Evolutionary conservation across 2,113 vertebrate species (phyloP).

Genomic region (Sylvia atricapilla): DNA sequence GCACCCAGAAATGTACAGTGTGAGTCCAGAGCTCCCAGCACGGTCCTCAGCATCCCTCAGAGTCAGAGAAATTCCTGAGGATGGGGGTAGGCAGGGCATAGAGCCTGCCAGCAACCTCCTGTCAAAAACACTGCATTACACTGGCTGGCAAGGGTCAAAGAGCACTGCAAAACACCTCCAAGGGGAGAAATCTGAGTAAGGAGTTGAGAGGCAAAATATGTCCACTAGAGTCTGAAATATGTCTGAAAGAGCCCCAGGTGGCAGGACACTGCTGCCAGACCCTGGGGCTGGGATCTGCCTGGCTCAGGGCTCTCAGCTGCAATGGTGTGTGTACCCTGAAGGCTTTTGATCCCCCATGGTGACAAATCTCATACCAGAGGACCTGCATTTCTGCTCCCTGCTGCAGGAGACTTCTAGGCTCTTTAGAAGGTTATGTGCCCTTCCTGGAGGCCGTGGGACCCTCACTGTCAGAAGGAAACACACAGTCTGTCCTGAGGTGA

Average conservation of each 20-base stretch:
- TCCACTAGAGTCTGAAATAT: accelerated
- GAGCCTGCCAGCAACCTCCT: background rate
- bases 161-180: background rate
- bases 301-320: too few species aligned
- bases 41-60: accelerated
- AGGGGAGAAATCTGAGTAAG: background rate
- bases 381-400: background rate
- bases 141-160: background rate
- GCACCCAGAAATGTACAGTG: background rate
- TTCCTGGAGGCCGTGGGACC: background rate
- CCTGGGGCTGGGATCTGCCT: background rate
- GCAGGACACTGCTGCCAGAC: background rate
- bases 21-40: background rate
- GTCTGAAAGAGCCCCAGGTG: background rate
- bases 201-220: background rate
- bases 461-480: background rate
- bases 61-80: background rate
- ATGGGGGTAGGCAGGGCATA: background rate
- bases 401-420: background rate
- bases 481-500: background rate
- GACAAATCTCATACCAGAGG: background rate
- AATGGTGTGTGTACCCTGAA: background rate
- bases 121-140: background rate
- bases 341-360: background rate
- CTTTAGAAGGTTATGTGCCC: background rate